Evolutionary conservation across 1,140 invertebrate species (phyloP).

Genomic region (Drosophila subpulchrella): DNA sequence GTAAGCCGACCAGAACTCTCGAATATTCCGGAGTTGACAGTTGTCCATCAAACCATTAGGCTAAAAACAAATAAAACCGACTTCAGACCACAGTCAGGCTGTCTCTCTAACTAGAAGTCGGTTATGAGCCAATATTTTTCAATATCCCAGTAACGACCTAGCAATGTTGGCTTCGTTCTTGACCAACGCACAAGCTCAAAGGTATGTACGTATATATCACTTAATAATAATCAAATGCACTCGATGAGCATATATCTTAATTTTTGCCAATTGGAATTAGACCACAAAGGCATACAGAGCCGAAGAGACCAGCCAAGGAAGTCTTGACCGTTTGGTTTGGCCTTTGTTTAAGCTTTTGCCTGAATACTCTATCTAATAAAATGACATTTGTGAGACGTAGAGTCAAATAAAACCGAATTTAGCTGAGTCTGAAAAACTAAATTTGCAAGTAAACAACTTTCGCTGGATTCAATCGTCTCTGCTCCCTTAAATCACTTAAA

Average conservation of each 20-base stretch:
- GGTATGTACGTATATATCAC: conserved; percentile 29
- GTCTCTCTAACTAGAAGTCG: not conserved
- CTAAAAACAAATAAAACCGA: conserved; percentile 23
- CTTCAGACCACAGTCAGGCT: conserved; percentile 3
- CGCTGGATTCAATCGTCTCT: not conserved
- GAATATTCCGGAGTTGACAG: conserved; percentile 5
- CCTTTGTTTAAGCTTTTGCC: not conserved
- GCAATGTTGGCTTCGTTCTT: conserved; percentile 30
- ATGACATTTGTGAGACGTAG: not conserved
- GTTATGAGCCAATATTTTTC: conserved; percentile 47
- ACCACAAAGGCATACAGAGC: conserved; percentile 16
- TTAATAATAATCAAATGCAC: conserved; percentile 76
- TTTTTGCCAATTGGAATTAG: conserved; percentile 52
- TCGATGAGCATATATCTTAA: conserved; percentile 68
- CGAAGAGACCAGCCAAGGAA: conserved; percentile 6
- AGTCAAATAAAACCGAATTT: too few relatives aligned
- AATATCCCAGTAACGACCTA: conserved; percentile 38
- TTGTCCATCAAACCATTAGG: conserved; percentile 25
- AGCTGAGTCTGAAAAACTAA: too few relatives aligned
- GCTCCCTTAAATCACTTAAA: not conserved
- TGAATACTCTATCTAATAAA: conserved; percentile 10
- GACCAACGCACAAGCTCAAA: conserved; percentile 20
- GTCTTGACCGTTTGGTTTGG: conserved; percentile 6
- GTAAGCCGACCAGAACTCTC: not conserved
- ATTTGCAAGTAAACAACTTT: too few relatives aligned